phyloP scores from a whole-genome alignment of 2,888 invertebrate species.

The Eustalomyia histrio region DNA sequence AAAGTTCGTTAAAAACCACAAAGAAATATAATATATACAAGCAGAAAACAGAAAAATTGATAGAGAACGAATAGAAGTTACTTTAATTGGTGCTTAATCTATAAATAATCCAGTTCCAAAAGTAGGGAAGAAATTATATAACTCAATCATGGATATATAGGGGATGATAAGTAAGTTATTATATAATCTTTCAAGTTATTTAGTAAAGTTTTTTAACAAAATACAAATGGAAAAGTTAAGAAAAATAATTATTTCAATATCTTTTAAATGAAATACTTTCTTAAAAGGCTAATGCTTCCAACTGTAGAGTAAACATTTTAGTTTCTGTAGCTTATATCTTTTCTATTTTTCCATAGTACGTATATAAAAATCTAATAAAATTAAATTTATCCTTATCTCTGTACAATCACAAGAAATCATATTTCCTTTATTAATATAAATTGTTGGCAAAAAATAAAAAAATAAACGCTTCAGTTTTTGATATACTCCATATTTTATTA shows the following conservation, averaged over 20 bases:
- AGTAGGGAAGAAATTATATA: too few species aligned
- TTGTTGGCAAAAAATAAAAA: background rate
- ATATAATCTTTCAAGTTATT: too few species aligned
- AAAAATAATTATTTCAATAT: too few species aligned
- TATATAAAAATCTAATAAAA: slow-evolving; percentile 52
- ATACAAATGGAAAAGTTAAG: too few species aligned
- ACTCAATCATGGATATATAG: too few species aligned
- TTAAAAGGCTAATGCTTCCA: too few species aligned
- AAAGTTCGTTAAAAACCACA: background rate
- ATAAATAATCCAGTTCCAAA: too few species aligned
- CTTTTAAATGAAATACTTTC: too few species aligned
- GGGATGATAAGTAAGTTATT: too few species aligned
- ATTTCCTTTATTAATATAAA: slow-evolving; percentile 18
- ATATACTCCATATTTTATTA: background rate
- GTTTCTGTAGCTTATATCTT: background rate
- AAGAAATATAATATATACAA: background rate
- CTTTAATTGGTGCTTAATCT: too few species aligned
- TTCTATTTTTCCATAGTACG: background rate
- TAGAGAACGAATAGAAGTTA: too few species aligned
- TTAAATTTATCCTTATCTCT: slow-evolving; percentile 27
- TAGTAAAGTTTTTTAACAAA: too few species aligned
- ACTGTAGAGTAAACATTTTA: background rate
- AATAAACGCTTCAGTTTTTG: background rate
- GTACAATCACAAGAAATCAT: slow-evolving; percentile 5
- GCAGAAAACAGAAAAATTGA: background rate